A percentile compares a stretch with the other conserved stretches of the same genome.
These are phyloP conservation scores for Morpho helenor DNA, from an alignment of 2,888 invertebrate species.

Conservation along the genomic window DNA sequence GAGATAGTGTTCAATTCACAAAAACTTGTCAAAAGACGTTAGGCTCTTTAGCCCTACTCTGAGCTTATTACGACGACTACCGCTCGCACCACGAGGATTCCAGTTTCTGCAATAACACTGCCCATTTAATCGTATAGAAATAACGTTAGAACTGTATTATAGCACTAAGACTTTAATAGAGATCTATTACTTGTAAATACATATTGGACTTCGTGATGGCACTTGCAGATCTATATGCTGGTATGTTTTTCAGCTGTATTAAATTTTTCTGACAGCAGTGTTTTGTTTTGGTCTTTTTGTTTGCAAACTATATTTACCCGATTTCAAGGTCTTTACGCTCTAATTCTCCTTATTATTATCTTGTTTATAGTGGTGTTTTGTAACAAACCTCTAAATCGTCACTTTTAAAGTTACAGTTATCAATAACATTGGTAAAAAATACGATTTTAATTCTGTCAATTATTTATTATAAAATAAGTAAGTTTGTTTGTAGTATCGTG, in stretches of 20 bases:
- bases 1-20: slow-evolving; percentile 96
- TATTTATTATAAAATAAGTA: too few species aligned
- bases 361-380: slow-evolving; percentile 32
- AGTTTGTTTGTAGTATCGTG: background rate
- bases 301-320: slow-evolving; percentile 44
- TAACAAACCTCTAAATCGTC: slow-evolving; percentile 14
- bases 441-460: too few species aligned
- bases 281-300: slow-evolving; percentile 44
- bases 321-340: slow-evolving; percentile 57
- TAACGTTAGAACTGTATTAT: slow-evolving; percentile 58
- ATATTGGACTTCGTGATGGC: slow-evolving; percentile 62
- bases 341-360: too few species aligned
- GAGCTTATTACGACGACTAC: slow-evolving; percentile 63
- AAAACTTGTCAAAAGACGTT: slow-evolving; percentile 95
- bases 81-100: slow-evolving; percentile 61
- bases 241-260: slow-evolving; percentile 51
- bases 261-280: slow-evolving; percentile 29
- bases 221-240: slow-evolving; percentile 67
- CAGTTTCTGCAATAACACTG: slow-evolving; percentile 61
- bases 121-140: slow-evolving; percentile 61
- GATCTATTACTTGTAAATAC: slow-evolving; percentile 44
- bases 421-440: too few species aligned
- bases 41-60: slow-evolving; percentile 61
- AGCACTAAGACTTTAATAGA: slow-evolving; percentile 54
- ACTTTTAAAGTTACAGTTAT: background rate